Percentiles rank a stretch among this genome's conserved stretches.
These are phyloP conservation scores for Motacilla tschutschensis DNA, from an alignment of 2,113 vertebrate genomes.

Conservation along the genomic window DNA sequence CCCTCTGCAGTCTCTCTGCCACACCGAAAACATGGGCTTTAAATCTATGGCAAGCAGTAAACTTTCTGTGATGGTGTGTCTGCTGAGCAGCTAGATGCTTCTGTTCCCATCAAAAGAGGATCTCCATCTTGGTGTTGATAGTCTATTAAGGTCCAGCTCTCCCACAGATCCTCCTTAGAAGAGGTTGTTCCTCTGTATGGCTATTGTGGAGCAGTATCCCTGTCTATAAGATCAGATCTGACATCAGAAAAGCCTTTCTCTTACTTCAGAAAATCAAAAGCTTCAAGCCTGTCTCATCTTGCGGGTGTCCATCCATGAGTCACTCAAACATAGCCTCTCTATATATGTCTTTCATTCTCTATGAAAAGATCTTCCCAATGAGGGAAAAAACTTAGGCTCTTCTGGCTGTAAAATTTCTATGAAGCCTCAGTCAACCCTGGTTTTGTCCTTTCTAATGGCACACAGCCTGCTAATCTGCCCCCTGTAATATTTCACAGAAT, in stretches of 20 bases:
- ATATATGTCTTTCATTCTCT: neutral
- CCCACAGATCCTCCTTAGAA: neutral
- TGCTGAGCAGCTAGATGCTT: neutral
- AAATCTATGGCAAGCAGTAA: neutral
- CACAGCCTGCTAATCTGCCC: neutral
- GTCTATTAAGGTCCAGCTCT: neutral
- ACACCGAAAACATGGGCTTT: neutral
- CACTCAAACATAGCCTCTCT: neutral
- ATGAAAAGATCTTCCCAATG: neutral
- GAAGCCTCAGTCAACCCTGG: neutral
- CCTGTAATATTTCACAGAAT: neutral
- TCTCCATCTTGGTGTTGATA: fast-evolving
- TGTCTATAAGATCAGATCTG: neutral
- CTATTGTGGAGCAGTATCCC: neutral
- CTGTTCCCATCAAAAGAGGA: neutral
- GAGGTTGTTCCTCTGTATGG: neutral
- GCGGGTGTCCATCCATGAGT: neutral
- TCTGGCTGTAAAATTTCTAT: neutral
- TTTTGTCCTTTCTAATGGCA: neutral
- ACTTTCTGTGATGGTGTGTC: neutral
- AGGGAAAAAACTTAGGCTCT: neutral
- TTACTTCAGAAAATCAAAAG: neutral
- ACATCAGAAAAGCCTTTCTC: neutral
- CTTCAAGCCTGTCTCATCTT: neutral
- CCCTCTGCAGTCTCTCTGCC: neutral